Conservation (phyloP, 64 coral and sea anemone species). For the Pocillopora verrucosa region DNA sequence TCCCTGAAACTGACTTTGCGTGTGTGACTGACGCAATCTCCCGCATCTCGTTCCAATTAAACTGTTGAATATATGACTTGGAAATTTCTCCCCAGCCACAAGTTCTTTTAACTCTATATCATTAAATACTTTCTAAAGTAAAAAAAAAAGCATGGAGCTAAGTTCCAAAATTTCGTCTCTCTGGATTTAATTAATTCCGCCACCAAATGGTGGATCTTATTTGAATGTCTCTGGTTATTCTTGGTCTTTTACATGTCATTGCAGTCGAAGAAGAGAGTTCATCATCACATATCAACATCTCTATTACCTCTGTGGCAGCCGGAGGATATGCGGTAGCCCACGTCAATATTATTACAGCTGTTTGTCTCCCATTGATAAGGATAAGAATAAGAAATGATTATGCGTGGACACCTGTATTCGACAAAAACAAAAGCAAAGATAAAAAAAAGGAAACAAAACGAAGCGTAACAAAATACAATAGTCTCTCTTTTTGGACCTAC, state of each 20-base stretch:
- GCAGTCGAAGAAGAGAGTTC: too few relatives aligned
- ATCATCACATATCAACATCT: too few relatives aligned
- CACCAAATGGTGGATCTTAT: not conserved
- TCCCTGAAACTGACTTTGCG: not conserved
- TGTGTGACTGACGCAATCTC: too few relatives aligned
- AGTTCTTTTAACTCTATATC: too few relatives aligned
- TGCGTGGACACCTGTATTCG: slow-evolving; percentile 14
- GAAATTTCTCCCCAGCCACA: too few relatives aligned
- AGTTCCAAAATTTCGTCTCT: not conserved
- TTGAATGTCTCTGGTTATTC: too few relatives aligned
- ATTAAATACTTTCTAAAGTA: too few relatives aligned
- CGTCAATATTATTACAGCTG: not conserved
- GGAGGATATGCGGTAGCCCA: not conserved
- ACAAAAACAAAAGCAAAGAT: not conserved
- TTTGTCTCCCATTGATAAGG: slow-evolving; percentile 42
- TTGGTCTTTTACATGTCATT: too few relatives aligned
- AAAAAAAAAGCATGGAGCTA: not conserved
- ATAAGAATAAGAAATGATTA: slow-evolving; percentile 7
- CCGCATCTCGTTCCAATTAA: too few relatives aligned
- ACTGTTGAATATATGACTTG: too few relatives aligned
- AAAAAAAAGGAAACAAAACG: too few relatives aligned
- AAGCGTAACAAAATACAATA: too few relatives aligned
- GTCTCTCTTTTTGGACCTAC: not conserved
- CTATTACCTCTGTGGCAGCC: not conserved
- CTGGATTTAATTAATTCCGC: not conserved